phyloP scores from a whole-genome alignment of 1,140 invertebrate genomes.

The Drosophila prosaltans region DNA sequence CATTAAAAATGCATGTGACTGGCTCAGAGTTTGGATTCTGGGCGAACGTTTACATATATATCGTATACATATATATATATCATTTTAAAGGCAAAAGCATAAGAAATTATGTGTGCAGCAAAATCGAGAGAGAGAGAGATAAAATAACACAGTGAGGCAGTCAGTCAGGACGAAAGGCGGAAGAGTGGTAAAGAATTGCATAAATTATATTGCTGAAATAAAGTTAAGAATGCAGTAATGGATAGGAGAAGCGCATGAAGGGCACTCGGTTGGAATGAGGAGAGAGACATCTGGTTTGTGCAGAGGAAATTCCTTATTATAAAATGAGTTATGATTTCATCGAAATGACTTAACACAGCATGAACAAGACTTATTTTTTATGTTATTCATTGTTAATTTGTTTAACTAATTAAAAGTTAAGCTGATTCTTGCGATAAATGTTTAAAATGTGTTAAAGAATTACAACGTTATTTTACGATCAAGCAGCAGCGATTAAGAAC shows the following conservation, averaged over 20 bases:
- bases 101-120: slow-evolving; percentile 1
- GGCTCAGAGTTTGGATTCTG: not conserved
- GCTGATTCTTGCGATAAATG: no score
- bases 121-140: not conserved
- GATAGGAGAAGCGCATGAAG: not conserved
- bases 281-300: slow-evolving; percentile 3
- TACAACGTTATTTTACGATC: no score
- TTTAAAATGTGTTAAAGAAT: no score
- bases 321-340: slow-evolving; percentile 30
- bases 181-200: slow-evolving; percentile 21
- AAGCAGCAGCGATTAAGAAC: no score
- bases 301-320: not conserved
- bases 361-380: not conserved
- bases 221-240: not conserved
- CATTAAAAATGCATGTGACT: slow-evolving; percentile 67
- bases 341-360: not conserved
- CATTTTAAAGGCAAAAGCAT: slow-evolving; percentile 19
- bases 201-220: slow-evolving; percentile 47
- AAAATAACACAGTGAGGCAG: not conserved
- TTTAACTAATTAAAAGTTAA: no score
- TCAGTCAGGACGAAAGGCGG: not conserved
- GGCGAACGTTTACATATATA: slow-evolving; percentile 33
- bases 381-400: no score
- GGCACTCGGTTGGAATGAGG: slow-evolving; percentile 1
- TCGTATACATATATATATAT: slow-evolving; percentile 41